phyloP scores from a whole-genome alignment of 64 coral and sea anemone genomes.

The Stichodactyla helianthus region DNA sequence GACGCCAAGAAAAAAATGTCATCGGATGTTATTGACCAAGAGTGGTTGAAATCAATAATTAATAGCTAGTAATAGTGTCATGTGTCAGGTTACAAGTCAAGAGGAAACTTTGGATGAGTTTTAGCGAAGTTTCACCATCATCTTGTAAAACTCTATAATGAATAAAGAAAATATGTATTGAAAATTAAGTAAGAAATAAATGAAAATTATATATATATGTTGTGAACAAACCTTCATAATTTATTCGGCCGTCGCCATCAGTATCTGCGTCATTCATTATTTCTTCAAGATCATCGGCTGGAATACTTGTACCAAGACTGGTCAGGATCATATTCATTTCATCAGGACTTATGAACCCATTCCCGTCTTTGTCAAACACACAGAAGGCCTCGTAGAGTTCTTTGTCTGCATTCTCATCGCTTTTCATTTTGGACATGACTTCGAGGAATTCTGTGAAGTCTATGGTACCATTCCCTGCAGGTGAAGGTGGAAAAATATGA shows the following conservation, averaged over 20 bases:
- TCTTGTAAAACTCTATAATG: too few species aligned
- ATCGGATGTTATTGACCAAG: too few species aligned
- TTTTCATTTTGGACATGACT: conserved; percentile 40
- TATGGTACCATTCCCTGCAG: conserved; percentile 38
- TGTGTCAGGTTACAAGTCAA: too few species aligned
- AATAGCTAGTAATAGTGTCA: too few species aligned
- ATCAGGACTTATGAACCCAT: conserved; percentile 34
- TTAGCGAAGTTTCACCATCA: too few species aligned
- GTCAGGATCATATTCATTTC: conserved; percentile 41
- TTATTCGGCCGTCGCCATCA: background rate
- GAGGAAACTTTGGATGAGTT: too few species aligned
- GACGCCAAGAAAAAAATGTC: too few species aligned
- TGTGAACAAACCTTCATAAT: background rate
- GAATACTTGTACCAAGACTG: conserved; percentile 17
- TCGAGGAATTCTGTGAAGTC: conserved; percentile 50
- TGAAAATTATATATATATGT: too few species aligned
- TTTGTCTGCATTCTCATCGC: conserved; percentile 21
- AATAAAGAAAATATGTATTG: too few species aligned
- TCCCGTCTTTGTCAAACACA: conserved; percentile 53
- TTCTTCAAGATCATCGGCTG: background rate
- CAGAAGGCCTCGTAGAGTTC: conserved; percentile 38
- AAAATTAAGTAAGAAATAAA: too few species aligned
- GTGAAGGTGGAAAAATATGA: background rate
- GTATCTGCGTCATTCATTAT: background rate
- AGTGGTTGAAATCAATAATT: too few species aligned